Evolutionary conservation across 2,113 vertebrate genomes (phyloP), one percentile per base, ranked within the genome.

Genomic region (Cepphus grylle): DNA sequence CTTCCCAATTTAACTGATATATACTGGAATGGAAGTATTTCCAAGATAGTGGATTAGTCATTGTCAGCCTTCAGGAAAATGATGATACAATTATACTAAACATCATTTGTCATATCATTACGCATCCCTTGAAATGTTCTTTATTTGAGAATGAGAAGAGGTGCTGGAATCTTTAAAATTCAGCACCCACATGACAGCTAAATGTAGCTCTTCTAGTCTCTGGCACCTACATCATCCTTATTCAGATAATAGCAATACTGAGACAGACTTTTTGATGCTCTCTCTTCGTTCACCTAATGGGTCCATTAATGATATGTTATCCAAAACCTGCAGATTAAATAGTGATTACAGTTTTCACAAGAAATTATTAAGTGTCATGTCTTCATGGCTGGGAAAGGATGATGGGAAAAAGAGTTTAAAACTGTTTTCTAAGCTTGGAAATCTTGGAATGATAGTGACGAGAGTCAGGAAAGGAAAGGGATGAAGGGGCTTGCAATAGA

Each of bases 1-100:
- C 30, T 81, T 84, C 40, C 32, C 55, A 30, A 6, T 79, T 81
- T 83, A 91, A 73, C 58, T n/a, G 47, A 30, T 79, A 87, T 53
- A 30, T 34, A 45, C 53, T 4, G 14, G 47, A 93, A 81, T 61
- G 11, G 23, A 81, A 86, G 17, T 84, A 70, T 96, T 92, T 95
- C 70, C 43, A 90, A 65, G 47, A 71, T 0, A 92, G 66, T 49
- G 27, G 58, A 83, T 94, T 94, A 89, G 88, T 96, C 83, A 94
- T 12, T 58, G 62, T 21, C 74, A 96, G 55, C 43, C 50, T 69
- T 94, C 87, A 93, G 73, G 63, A 94, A 94, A 94, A 94, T n/a
- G 49, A 93, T 92, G 58, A 91, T 78, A 49, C 58, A 90, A 90
- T 86, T 93, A 78, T 6, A n/a, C 30, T 25, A 77, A 95, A 81